Evolutionary conservation across 2,888 invertebrate genomes (phyloP).

Genomic region (Cheilosia variabilis): DNA sequence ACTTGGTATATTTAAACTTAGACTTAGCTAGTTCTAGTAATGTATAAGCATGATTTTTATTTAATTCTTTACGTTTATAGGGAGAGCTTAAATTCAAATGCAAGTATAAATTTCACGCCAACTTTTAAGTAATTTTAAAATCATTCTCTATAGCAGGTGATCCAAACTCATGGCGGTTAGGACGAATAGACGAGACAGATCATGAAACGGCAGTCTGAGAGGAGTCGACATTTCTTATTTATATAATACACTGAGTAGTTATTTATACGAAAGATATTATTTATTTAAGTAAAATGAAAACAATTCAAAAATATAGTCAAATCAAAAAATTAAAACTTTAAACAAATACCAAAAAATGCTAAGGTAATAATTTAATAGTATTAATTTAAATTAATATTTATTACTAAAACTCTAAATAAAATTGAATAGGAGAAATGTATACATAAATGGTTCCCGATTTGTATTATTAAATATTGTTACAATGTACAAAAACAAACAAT

Average conservation of each 20-base stretch:
- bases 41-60: constrained; percentile 64
- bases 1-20: constrained; percentile 53
- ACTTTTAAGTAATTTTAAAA: constrained; percentile 24
- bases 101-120: neutral
- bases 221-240: constrained; percentile 69
- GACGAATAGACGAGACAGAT: constrained; percentile 91
- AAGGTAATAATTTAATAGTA: constrained; percentile 37
- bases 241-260: constrained; percentile 73
- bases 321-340: constrained; percentile 35
- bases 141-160: constrained; percentile 86
- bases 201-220: constrained; percentile 92
- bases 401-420: constrained; percentile 26
- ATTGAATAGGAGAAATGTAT: constrained; percentile 7
- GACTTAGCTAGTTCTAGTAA: constrained; percentile 58
- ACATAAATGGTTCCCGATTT: constrained; percentile 22
- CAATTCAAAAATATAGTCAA: constrained; percentile 48
- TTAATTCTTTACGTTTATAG: constrained; percentile 10
- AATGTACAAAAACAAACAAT: neutral
- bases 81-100: constrained; percentile 5
- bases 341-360: constrained; percentile 13
- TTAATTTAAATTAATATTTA: constrained; percentile 52
- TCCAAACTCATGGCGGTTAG: constrained; percentile 92
- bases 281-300: neutral
- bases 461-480: constrained; percentile 9
- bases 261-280: constrained; percentile 58